phyloP scores from a whole-genome alignment of 2,113 vertebrate genomes.

The Sander lucioperca region DNA sequence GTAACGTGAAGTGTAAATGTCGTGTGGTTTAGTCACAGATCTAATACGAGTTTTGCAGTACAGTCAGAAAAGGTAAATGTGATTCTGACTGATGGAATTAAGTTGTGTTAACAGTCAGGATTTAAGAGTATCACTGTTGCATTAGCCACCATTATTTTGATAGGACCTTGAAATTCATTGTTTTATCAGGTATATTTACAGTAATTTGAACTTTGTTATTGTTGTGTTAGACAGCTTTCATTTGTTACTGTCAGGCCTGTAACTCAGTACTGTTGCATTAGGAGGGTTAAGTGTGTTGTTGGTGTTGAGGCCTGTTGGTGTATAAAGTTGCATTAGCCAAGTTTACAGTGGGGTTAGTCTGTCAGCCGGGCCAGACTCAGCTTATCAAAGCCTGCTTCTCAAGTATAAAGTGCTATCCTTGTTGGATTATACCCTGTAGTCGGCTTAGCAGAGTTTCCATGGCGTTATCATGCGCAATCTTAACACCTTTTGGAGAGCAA shows the following conservation, averaged over 20 bases:
- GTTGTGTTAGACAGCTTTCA: constrained; percentile 21
- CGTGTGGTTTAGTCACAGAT: background rate
- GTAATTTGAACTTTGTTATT: constrained; percentile 22
- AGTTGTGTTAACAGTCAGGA: constrained; percentile 14
- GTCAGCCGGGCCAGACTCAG: constrained; percentile 21
- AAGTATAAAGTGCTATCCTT: constrained; percentile 27
- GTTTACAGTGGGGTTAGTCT: constrained; percentile 46
- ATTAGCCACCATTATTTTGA: constrained; percentile 33
- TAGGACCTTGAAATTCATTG: constrained; percentile 13
- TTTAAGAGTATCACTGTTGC: constrained; percentile 4
- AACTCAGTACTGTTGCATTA: constrained; percentile 37
- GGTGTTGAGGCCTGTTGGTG: constrained; percentile 19
- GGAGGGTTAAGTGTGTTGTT: constrained; percentile 39
- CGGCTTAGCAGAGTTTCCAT: constrained; percentile 63
- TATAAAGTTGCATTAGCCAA: constrained; percentile 37
- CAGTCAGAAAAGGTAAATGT: background rate
- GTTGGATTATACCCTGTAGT: constrained; percentile 65
- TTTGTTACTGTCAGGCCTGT: constrained; percentile 1
- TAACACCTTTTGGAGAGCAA: constrained; percentile 40
- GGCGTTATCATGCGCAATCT: constrained; percentile 48
- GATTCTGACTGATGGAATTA: background rate
- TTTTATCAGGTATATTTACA: constrained; percentile 25
- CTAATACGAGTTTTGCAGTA: background rate
- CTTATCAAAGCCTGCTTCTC: constrained; percentile 42
- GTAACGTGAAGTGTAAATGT: background rate